phyloP scores from a whole-genome alignment of 2,113 vertebrate genomes.

The Eira barbara region DNA sequence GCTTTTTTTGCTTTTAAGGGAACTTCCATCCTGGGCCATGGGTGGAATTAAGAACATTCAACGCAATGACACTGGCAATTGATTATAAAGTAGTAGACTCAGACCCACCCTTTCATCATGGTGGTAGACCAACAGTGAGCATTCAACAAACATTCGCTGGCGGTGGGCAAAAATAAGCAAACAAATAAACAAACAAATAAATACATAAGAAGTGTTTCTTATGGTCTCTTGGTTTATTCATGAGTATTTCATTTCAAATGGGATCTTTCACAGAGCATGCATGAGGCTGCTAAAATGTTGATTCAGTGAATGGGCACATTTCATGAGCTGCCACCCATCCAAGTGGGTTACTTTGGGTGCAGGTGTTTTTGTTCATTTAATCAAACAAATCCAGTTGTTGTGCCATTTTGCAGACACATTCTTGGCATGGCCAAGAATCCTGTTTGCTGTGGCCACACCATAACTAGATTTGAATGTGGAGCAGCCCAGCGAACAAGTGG shows the following conservation, averaged over 20 bases:
- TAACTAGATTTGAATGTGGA: slow-evolving; percentile 51
- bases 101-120: background rate
- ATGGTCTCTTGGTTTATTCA: background rate
- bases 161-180: background rate
- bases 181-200: background rate
- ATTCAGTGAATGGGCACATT: slow-evolving; percentile 17
- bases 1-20: background rate
- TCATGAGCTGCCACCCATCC: slow-evolving; percentile 6
- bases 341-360: slow-evolving; percentile 48
- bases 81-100: background rate
- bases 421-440: slow-evolving; percentile 67
- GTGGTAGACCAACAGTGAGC: background rate
- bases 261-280: background rate
- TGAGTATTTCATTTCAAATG: slow-evolving; percentile 27
- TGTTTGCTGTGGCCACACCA: slow-evolving; percentile 55
- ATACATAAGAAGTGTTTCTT: background rate
- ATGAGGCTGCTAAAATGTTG: slow-evolving; percentile 1
- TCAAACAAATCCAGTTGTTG: slow-evolving; percentile 72
- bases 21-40: background rate
- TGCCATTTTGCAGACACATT: slow-evolving; percentile 52
- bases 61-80: background rate
- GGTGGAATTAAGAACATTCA: background rate
- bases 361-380: slow-evolving; percentile 65
- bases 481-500: slow-evolving; percentile 44
- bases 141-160: background rate